Conservation (phyloP, 2,113 vertebrate genomes). For the Eidolon helvum region DNA sequence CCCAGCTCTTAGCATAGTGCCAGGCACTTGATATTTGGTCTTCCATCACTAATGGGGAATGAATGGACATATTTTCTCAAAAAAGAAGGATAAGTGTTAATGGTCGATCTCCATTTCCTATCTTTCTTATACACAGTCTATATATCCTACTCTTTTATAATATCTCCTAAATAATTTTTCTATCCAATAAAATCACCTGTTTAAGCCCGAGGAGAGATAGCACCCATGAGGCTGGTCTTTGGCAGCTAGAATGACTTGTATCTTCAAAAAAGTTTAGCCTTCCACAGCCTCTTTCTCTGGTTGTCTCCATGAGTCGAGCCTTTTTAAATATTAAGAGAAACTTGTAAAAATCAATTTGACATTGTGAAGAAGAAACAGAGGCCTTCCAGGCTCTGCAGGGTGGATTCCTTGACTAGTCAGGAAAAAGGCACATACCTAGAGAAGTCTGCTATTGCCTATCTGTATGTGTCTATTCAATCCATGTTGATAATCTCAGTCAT, state of each 20-base stretch:
- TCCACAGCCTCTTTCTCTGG: neutral
- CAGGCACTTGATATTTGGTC: neutral
- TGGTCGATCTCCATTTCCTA: neutral
- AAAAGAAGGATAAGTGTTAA: neutral
- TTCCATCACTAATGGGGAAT: neutral
- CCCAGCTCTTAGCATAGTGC: rapidly evolving
- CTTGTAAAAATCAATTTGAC: neutral
- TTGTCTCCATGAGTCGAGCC: neutral
- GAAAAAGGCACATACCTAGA: neutral
- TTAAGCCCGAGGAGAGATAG: neutral
- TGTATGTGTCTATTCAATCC: neutral
- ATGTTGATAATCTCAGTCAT: rapidly evolving
- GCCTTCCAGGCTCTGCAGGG: neutral
- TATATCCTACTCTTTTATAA: neutral
- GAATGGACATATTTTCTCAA: neutral
- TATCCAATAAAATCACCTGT: neutral
- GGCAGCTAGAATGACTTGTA: neutral
- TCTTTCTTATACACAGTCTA: neutral
- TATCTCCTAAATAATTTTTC: neutral
- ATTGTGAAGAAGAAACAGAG: neutral
- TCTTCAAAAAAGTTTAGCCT: neutral
- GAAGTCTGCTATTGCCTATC: neutral
- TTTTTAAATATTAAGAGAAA: neutral
- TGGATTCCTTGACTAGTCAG: rapidly evolving
- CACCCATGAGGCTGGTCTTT: neutral